Evolutionary conservation across 2,888 invertebrate genomes (phyloP), one percentile per base, ranked within the genome.

Genomic region (Deroplatys truncata): DNA sequence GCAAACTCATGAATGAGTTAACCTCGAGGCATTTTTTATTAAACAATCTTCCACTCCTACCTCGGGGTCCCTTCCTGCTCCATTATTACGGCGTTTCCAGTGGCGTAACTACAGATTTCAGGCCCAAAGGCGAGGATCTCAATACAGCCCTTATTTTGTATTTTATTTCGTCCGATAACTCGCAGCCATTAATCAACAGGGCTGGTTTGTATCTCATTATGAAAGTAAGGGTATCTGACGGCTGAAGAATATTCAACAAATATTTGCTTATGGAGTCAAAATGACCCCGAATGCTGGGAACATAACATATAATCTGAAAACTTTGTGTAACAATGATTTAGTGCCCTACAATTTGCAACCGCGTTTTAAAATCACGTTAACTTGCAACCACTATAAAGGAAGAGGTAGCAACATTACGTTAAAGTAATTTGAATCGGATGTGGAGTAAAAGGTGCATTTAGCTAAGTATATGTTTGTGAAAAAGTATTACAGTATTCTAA

Each of bases 1-100:
- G 28, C 25, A 49, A 86, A 86, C 72, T 56, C 86, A 87, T 82
- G 87, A 87, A 84, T n/a, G 72, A 87, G 87, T 29, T 87, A 82
- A n/a, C 10, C 83, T 35, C 43, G n/a, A n/a, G 87, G 83, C 35
- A 43, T 35, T 28, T n/a, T 86, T 15, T 86, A 86, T 86, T 86
- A 86, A 86, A 82, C 29, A 86, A 86, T 86, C 28, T 82, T 87
- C 49, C 85, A 85, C 49, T 28, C 49, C 85, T 20, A 85, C 16
- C n/a, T 85, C 56, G 56, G 56, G 56, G 56, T 72, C 20, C 56
- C 56, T 72, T 25, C 56, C 56, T 25, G 56, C 56, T 72, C 56
- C 56, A 72, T 72, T 72, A 72, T 72, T 72, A 72, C 56, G 1
- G 56, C 3, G 56, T 43, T 43, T 4, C 56, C 56, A 72, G 56